Conservation (phyloP, 1,140 invertebrate species). For the Atta colombica region DNA sequence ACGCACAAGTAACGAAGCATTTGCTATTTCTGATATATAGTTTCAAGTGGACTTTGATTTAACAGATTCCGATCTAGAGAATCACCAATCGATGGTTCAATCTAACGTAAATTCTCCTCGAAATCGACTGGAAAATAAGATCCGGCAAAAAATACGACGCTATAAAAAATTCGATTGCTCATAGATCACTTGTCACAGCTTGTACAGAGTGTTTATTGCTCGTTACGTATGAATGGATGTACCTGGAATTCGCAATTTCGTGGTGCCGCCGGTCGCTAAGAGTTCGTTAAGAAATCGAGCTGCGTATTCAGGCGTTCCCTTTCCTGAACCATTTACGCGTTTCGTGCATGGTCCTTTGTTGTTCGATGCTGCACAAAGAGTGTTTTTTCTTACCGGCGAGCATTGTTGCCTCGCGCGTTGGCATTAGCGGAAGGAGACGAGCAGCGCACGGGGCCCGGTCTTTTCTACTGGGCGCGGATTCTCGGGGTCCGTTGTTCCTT, state of each 20-base stretch:
- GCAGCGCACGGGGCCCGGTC: slow-evolving; percentile 54
- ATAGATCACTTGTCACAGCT: slow-evolving; percentile 27
- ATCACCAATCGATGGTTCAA: neutral
- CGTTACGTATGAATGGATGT: slow-evolving; percentile 39
- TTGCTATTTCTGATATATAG: neutral
- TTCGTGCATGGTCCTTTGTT: slow-evolving; percentile 54
- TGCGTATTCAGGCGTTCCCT: slow-evolving; percentile 45
- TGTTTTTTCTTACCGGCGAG: slow-evolving; percentile 67
- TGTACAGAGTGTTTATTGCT: slow-evolving; percentile 30
- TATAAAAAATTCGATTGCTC: slow-evolving; percentile 28
- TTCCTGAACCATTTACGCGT: slow-evolving; percentile 49
- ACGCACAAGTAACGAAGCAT: neutral
- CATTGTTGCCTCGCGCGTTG: slow-evolving; percentile 70
- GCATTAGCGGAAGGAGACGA: slow-evolving; percentile 66
- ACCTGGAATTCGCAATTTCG: slow-evolving; percentile 55
- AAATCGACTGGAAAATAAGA: slow-evolving; percentile 19
- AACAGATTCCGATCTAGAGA: neutral
- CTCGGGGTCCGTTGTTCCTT: slow-evolving; percentile 66
- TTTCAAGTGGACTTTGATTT: neutral
- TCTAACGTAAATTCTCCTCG: slow-evolving; percentile 1
- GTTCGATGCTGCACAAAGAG: slow-evolving; percentile 53
- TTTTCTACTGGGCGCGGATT: slow-evolving; percentile 70
- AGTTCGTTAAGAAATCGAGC: slow-evolving; percentile 49
- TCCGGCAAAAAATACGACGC: neutral
- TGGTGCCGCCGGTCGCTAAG: slow-evolving; percentile 34